Percentiles rank a stretch among this genome's conserved stretches.
These are phyloP conservation scores for Notodonta dromedarius DNA, from an alignment of 2,888 invertebrate species.

Conservation along the genomic window DNA sequence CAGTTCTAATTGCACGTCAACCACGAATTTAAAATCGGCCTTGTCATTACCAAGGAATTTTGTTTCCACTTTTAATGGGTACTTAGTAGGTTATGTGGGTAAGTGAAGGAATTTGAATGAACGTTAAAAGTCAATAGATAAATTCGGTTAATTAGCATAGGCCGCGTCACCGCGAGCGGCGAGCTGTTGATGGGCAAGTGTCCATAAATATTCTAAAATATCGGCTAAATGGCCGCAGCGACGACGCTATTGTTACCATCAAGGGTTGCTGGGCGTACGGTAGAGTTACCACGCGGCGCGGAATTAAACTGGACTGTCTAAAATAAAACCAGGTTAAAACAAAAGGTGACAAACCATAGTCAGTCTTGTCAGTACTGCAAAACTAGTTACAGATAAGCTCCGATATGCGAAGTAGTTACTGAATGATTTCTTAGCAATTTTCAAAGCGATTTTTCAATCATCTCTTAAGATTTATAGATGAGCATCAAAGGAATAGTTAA, in stretches of 20 bases:
- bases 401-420: too few species aligned
- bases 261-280: not conserved
- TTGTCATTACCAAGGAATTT: slow-evolving; percentile 10
- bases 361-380: too few species aligned
- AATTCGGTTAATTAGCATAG: slow-evolving; percentile 42
- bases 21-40: not conserved
- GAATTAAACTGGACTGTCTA: too few species aligned
- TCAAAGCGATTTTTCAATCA: too few species aligned
- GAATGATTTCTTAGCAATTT: too few species aligned
- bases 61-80: slow-evolving; percentile 5
- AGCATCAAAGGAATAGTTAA: not conserved
- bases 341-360: too few species aligned
- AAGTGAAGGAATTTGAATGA: slow-evolving; percentile 12
- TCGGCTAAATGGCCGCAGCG: slow-evolving; percentile 17
- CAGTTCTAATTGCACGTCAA: slow-evolving; percentile 2
- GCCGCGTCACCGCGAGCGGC: slow-evolving; percentile 25
- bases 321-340: too few species aligned
- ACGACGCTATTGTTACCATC: slow-evolving; percentile 17
- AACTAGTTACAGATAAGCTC: too few species aligned
- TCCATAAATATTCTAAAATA: slow-evolving; percentile 32
- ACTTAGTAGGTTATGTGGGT: not conserved
- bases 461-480: not conserved
- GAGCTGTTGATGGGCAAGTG: slow-evolving; percentile 37
- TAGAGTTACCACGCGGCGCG: too few species aligned
- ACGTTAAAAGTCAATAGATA: slow-evolving; percentile 17